These are phyloP conservation scores for Forpus xanthops DNA, from an alignment of 2,797 vertebrate species.

Conservation along the genomic window DNA sequence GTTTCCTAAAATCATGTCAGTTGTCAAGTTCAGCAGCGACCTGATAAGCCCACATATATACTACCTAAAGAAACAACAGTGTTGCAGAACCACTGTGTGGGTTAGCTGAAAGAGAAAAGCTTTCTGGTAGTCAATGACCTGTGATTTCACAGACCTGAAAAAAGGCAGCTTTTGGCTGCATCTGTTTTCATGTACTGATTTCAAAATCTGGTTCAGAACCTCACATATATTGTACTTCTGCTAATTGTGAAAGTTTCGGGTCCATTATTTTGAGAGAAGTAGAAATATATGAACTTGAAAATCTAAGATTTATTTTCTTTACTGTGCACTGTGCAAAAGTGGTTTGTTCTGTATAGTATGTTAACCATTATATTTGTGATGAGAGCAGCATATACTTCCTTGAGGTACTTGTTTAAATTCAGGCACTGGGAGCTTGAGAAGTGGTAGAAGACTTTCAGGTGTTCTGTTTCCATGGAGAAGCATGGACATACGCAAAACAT, in stretches of 20 bases:
- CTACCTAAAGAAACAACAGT: background rate
- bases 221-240: background rate
- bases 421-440: background rate
- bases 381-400: background rate
- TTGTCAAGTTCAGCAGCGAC: background rate
- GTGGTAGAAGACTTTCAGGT: background rate
- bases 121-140: background rate
- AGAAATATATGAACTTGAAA: background rate
- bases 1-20: background rate
- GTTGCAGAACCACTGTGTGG: background rate
- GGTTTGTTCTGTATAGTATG: background rate
- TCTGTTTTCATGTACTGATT: background rate
- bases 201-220: background rate
- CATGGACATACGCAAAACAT: fast-evolving
- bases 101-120: background rate
- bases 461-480: background rate
- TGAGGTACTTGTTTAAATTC: background rate
- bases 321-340: background rate
- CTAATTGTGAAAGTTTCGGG: background rate
- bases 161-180: background rate
- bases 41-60: background rate
- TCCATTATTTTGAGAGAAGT: background rate
- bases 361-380: background rate
- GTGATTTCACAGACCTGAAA: background rate
- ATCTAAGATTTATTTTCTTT: background rate